phyloP scores from a whole-genome alignment of 2,113 vertebrate species.

The Daubentonia madagascariensis region DNA sequence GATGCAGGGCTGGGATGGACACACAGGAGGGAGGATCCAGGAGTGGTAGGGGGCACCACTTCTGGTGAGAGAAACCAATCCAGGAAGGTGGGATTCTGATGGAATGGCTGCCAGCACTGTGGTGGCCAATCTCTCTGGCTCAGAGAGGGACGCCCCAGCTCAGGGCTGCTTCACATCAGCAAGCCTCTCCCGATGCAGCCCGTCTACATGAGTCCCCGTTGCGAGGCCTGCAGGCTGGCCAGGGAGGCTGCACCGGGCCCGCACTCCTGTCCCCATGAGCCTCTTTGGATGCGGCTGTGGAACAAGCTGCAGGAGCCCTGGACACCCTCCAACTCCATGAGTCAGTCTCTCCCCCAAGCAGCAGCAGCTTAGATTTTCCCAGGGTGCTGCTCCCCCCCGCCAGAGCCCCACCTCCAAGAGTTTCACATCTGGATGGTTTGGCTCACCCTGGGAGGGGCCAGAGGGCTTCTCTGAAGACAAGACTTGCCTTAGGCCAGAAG shows the following conservation, averaged over 20 bases:
- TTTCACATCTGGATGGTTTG: background rate
- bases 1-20: background rate
- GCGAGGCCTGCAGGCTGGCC: background rate
- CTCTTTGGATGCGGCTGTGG: background rate
- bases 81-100: background rate
- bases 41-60: background rate
- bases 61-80: background rate
- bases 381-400: background rate
- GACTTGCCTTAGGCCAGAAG: background rate
- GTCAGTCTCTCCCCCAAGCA: background rate
- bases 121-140: background rate
- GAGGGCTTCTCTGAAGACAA: background rate
- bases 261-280: fast-evolving
- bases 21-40: background rate
- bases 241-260: background rate
- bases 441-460: background rate
- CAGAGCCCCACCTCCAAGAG: background rate
- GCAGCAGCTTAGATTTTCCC: background rate
- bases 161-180: fast-evolving
- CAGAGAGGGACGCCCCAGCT: fast-evolving
- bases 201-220: fast-evolving
- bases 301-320: background rate
- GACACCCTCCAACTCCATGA: background rate
- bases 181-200: too few relatives aligned
- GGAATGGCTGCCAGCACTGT: background rate